Evolutionary conservation across 92 coral and sea anemone genomes (phyloP).

Genomic region (Porites lobata): DNA sequence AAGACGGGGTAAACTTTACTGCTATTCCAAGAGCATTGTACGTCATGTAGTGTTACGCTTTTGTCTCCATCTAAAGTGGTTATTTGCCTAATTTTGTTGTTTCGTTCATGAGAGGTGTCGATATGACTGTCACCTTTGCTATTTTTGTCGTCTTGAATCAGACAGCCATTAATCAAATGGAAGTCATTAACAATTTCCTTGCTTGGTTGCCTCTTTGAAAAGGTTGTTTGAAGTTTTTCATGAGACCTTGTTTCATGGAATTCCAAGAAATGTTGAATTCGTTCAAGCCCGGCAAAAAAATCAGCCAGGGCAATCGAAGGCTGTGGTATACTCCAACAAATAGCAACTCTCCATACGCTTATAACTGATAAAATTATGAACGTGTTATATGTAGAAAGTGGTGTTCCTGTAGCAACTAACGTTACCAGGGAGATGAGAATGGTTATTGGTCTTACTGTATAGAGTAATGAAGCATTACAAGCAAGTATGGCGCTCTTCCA

Average conservation of each 20-base stretch:
- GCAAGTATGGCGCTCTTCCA: constrained; percentile 57
- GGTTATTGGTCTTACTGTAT: constrained; percentile 58
- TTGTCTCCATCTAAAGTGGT: background rate
- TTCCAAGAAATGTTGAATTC: constrained; percentile 65
- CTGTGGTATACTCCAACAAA: constrained; percentile 68
- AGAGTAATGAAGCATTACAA: constrained; percentile 61
- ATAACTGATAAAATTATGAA: constrained; percentile 68
- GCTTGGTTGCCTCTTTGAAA: background rate
- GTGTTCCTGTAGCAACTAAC: constrained; percentile 47
- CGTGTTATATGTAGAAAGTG: constrained; percentile 60
- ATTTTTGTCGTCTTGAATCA: background rate
- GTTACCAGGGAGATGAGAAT: constrained; percentile 52
- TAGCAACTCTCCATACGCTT: constrained; percentile 45
- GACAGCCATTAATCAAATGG: background rate
- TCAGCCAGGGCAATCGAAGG: constrained; percentile 61
- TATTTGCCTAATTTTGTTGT: background rate
- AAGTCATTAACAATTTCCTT: background rate
- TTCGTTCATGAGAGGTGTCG: background rate
- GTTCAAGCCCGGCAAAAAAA: constrained; percentile 52
- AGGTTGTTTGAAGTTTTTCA: background rate
- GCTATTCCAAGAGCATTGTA: constrained; percentile 25
- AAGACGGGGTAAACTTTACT: background rate
- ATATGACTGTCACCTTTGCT: background rate
- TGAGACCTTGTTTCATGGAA: background rate
- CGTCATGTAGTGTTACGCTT: background rate